Evolutionary conservation across 1,140 invertebrate genomes (phyloP).

Genomic region (Prorops nasuta): DNA sequence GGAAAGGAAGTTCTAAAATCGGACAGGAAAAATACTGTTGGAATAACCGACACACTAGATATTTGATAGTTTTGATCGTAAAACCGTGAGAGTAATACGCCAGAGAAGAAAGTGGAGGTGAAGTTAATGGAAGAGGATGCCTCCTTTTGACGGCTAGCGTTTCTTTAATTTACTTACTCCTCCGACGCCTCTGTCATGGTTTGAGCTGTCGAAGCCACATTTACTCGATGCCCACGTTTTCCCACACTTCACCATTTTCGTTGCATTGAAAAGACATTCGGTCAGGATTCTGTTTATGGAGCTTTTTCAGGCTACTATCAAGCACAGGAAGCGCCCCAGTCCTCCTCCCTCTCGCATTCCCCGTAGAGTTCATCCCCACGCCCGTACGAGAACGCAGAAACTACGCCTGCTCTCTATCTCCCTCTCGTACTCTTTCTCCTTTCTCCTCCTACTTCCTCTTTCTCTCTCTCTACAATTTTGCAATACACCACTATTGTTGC

Average conservation of each 20-base stretch:
- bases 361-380: slow-evolving; percentile 29
- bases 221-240: slow-evolving; percentile 53
- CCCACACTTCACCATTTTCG: slow-evolving; percentile 56
- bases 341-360: slow-evolving; percentile 25
- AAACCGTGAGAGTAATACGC: too few relatives aligned
- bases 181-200: slow-evolving; percentile 58
- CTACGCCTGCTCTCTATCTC: slow-evolving; percentile 23
- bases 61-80: too few relatives aligned
- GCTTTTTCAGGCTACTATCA: slow-evolving; percentile 31
- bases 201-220: slow-evolving; percentile 46
- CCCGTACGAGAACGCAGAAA: slow-evolving; percentile 14
- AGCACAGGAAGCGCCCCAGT: slow-evolving; percentile 31
- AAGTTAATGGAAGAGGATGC: background rate
- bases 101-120: background rate
- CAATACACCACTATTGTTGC: too few relatives aligned
- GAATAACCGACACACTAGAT: too few relatives aligned
- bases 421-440: too few relatives aligned
- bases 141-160: background rate
- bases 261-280: slow-evolving; percentile 56
- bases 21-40: background rate
- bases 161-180: slow-evolving; percentile 53
- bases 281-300: slow-evolving; percentile 24
- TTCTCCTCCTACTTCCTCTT: too few relatives aligned
- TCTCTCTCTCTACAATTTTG: too few relatives aligned
- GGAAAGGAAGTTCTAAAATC: background rate